These are phyloP conservation scores for Pontoporia blainvillei DNA, from an alignment of 2,113 vertebrate genomes.

Conservation along the genomic window DNA sequence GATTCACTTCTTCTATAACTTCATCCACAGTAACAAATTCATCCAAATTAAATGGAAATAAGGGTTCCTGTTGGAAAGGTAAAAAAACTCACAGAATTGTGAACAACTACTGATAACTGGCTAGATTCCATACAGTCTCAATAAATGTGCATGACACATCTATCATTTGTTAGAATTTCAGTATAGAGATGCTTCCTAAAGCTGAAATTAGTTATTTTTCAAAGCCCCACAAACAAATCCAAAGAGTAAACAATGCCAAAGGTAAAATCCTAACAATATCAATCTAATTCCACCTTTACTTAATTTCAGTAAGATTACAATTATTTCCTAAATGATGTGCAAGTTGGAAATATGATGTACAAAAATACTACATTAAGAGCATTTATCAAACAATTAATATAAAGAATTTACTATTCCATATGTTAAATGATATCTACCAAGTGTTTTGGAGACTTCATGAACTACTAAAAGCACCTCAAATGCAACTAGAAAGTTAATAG, in stretches of 20 bases:
- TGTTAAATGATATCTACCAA: not conserved
- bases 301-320: not conserved
- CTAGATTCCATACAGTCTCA: not conserved
- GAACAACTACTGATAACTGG: not conserved
- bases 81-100: not conserved
- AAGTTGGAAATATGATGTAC: not conserved
- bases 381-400: not conserved
- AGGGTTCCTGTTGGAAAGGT: slow-evolving; percentile 72
- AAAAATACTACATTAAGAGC: slow-evolving; percentile 28
- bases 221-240: not conserved
- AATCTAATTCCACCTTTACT: not conserved
- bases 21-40: slow-evolving; percentile 93
- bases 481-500: not conserved
- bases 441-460: not conserved
- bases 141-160: not conserved
- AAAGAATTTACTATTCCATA: not conserved
- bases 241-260: not conserved
- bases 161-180: slow-evolving; percentile 19
- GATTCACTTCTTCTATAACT: slow-evolving; percentile 82
- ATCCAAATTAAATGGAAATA: slow-evolving; percentile 87
- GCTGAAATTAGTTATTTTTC: not conserved
- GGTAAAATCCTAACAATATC: slow-evolving; percentile 12
- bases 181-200: not conserved
- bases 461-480: not conserved
- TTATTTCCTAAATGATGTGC: not conserved